phyloP scores from a whole-genome alignment of 2,113 vertebrate genomes.

The Pseudorectes ferrugineus region DNA sequence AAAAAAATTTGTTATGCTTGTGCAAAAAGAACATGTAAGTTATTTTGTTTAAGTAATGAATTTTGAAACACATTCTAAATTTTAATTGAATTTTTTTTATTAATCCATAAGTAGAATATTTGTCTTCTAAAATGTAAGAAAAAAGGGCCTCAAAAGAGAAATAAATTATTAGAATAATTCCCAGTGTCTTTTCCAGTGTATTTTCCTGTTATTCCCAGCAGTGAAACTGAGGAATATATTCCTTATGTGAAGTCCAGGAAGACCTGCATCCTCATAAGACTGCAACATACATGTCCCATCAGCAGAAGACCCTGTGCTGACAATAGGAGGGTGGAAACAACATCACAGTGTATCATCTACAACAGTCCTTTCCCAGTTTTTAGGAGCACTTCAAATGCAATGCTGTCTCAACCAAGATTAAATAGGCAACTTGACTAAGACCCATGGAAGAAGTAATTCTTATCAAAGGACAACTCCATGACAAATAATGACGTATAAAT shows the following conservation, averaged over 20 bases:
- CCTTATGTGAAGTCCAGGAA: not conserved
- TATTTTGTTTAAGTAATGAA: not conserved
- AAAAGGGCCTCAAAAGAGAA: not conserved
- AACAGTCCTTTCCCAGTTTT: not conserved
- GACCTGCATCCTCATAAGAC: not conserved
- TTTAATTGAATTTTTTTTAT: not conserved
- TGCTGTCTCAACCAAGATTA: not conserved
- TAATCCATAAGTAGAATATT: not conserved
- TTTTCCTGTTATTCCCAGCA: not conserved
- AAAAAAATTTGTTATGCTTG: not conserved
- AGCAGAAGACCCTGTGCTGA: not conserved
- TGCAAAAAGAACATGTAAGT: not conserved
- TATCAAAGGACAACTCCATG: not conserved
- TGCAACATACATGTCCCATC: not conserved
- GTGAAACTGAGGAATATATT: not conserved
- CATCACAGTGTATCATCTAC: not conserved
- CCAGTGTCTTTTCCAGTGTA: not conserved
- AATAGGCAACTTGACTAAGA: not conserved
- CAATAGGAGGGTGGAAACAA: not conserved
- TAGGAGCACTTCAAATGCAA: not conserved
- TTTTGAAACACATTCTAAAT: not conserved
- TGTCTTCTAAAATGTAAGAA: not conserved
- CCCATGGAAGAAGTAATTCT: not conserved
- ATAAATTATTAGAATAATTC: not conserved
- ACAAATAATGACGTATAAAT: not conserved